Base-by-base conservation (phyloP, 2,797 vertebrate species). In the Otolemur crassicaudatus region DNA sequence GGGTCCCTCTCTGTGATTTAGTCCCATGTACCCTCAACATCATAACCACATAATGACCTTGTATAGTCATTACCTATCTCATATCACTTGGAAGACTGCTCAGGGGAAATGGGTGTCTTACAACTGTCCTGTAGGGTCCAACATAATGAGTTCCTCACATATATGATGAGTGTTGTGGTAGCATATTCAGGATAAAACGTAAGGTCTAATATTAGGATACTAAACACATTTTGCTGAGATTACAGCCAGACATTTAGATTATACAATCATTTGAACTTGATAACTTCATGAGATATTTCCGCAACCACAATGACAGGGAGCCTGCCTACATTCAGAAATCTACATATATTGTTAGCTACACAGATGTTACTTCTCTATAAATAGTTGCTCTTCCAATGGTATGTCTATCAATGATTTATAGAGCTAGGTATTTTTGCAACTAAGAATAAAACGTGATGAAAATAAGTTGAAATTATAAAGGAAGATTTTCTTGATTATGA, bases 401-500 rank as follows among this genome's bases (percentile, higher is more conserved):
- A 19, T 87, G 29, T 60, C 27, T 76, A 20, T 17, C 61, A 81
- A 22, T 17, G 19, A 37, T 70, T 75, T 49, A n/a, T 6, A 93
- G 22, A 90, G 40, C 31, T 22, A 65, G 25, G 31, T 82, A 92
- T 40, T 81, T 94, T 85, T 85, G 53, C 14, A 90, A 65, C 7
- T 61, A 49, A 86, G 46, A 13, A 90, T 91, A 88, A 95, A 87
- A 65, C 4, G 79, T 29, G 40, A 84, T 53, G 43, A 85, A 69
- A 90, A 79, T 65, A 88, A 25, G 12, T 92, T 85, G 80, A 43
- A 61, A 80, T 23, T 81, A n/a, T 85, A 93, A 72, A 37, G 14
- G 6, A 87, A 72, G 22, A 63, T 31, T 63, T 86, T 73, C 29
- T 67, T 58, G 22, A 87, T 81, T 19, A 29, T 19, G 13, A 92